Percentiles rank a stretch among this genome's conserved stretches.
Conservation (phyloP, 2,888 invertebrate species). For the Agonopterix subpropinquella region DNA sequence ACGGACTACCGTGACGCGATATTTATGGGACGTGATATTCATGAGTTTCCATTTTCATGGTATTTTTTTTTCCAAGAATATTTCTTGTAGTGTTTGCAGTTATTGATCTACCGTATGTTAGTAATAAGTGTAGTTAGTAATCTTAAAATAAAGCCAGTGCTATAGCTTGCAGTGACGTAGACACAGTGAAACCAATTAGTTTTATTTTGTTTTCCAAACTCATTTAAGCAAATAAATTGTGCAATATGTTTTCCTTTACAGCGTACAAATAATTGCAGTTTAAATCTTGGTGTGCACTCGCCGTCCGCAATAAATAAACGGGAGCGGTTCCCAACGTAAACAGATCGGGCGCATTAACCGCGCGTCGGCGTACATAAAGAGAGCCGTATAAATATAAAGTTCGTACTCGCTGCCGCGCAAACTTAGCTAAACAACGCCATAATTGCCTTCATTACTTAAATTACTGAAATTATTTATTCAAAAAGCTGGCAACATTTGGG, state of each 20-base stretch:
- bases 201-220: slow-evolving; percentile 3
- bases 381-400: slow-evolving; percentile 75
- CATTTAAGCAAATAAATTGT: slow-evolving; percentile 27
- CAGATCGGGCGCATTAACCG: slow-evolving; percentile 75
- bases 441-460: slow-evolving; percentile 77
- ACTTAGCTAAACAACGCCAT: slow-evolving; percentile 77
- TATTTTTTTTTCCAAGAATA: neutral
- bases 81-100: too few relatives aligned
- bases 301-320: slow-evolving; percentile 67
- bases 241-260: slow-evolving; percentile 63
- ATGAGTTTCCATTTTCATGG: slow-evolving; percentile 1
- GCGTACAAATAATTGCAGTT: slow-evolving; percentile 70
- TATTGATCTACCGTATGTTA: too few relatives aligned
- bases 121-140: too few relatives aligned
- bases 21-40: slow-evolving; percentile 16
- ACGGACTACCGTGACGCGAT: slow-evolving; percentile 39
- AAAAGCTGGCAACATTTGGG: slow-evolving; percentile 75
- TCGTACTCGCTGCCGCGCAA: slow-evolving; percentile 71
- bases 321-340: slow-evolving; percentile 59
- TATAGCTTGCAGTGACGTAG: neutral
- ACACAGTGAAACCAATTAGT: neutral
- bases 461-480: slow-evolving; percentile 77
- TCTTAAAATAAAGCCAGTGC: neutral
- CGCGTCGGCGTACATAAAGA: slow-evolving; percentile 69
- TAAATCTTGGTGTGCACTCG: slow-evolving; percentile 63